phyloP scores from a whole-genome alignment of 2,113 vertebrate genomes.

The Picathartes gymnocephalus region DNA sequence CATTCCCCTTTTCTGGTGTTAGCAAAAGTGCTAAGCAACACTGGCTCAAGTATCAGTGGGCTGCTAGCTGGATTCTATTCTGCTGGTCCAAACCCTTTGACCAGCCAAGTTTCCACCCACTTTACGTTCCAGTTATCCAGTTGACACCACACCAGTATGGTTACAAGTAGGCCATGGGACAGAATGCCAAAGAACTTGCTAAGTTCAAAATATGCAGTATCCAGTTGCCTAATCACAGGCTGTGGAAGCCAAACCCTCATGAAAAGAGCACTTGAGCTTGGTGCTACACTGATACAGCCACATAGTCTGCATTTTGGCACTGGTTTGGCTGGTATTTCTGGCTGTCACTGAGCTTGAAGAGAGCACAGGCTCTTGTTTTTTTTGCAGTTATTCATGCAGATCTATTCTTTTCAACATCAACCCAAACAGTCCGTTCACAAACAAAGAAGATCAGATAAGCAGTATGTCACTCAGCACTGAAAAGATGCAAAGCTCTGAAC shows the following conservation, averaged over 20 bases:
- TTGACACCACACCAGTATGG: background rate
- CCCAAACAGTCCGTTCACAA: background rate
- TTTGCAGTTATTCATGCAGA: background rate
- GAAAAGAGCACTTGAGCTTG: background rate
- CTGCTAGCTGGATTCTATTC: background rate
- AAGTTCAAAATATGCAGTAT: background rate
- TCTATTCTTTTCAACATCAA: background rate
- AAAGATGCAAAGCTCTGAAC: background rate
- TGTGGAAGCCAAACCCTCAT: background rate
- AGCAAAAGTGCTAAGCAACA: background rate
- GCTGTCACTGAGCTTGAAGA: background rate
- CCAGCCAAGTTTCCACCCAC: background rate
- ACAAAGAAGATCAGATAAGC: background rate
- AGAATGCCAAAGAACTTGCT: background rate
- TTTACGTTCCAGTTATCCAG: background rate
- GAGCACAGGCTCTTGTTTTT: background rate
- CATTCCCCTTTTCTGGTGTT: background rate
- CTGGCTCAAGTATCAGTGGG: background rate
- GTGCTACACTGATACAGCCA: background rate
- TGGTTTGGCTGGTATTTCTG: slow-evolving; percentile 18
- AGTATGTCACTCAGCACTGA: background rate
- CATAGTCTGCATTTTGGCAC: background rate
- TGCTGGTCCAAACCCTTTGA: background rate
- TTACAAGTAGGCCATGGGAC: background rate
- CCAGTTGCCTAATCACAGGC: background rate